phyloP scores from a whole-genome alignment of 1,140 invertebrate genomes.

The Panulirus ornatus region DNA sequence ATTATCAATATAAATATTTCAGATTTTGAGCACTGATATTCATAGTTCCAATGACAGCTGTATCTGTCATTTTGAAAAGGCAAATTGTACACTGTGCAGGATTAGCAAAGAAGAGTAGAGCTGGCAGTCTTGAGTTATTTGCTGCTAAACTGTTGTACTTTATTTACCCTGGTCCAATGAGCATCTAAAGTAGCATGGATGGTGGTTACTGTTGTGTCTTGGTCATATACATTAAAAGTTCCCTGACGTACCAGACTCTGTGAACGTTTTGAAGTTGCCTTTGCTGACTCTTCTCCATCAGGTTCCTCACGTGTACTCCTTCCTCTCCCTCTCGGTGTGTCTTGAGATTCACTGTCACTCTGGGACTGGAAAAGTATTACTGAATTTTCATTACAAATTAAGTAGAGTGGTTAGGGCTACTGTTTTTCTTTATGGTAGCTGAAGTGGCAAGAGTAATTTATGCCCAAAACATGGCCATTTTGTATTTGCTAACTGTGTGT shows the following conservation, averaged over 20 bases:
- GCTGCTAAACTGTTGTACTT: conserved; percentile 43
- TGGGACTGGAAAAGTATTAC: no score
- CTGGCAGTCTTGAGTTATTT: background rate
- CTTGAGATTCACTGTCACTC: background rate
- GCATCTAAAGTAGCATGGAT: conserved; percentile 57
- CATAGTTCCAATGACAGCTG: background rate
- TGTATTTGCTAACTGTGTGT: no score
- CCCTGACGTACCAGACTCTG: conserved; percentile 51
- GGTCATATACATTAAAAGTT: conserved; percentile 49
- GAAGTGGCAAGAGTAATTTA: no score
- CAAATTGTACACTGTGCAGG: background rate
- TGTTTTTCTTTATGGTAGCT: no score
- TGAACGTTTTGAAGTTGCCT: conserved; percentile 11
- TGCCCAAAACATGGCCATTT: no score
- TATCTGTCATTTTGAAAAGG: background rate
- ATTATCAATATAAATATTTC: background rate
- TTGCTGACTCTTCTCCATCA: conserved; percentile 45
- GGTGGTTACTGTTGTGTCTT: conserved; percentile 26
- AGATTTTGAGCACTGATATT: background rate
- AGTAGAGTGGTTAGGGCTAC: no score
- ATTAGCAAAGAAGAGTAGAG: background rate
- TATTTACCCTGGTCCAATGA: conserved; percentile 52
- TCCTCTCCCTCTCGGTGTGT: background rate
- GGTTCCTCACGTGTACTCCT: conserved; percentile 44
- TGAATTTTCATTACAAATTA: no score